Evolutionary conservation across 2,113 vertebrate species (phyloP), one percentile per base, ranked within the genome.

Genomic region (Lichenostomus cassidix): DNA sequence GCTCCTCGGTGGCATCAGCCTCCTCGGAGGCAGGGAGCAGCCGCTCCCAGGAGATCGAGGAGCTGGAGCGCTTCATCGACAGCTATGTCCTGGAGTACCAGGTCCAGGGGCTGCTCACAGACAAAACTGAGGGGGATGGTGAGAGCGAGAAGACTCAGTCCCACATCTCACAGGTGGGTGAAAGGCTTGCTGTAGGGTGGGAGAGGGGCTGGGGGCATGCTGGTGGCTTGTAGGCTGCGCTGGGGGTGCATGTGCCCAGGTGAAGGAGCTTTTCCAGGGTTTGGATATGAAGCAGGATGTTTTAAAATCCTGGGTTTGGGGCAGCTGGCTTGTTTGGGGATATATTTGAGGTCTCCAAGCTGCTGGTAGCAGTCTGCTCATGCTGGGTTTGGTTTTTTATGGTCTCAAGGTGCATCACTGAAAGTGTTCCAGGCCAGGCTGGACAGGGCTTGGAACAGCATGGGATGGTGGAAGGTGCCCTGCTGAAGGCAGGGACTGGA

Each of bases 61-160:
- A 99, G 97, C 98, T 99, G 92, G 99, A 99, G 84, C 98, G 99
- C 42, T 99, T 99, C 97, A 99, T 99, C 0, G 99, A 99, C 98
- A 99, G 99, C 97, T 99, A 99, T 0, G 99, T 99, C 71, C 98
- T 99, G 64, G 99, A 99, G 96, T 99, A 99, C 93, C 99, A 99
- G 97, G 99, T 99, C 67, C 99, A 99, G 95, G 99, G 99, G 50
- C 97, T 99, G 93, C 98, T 99, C 96, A 97, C 97, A 0, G 99
- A 99, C 95, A 99, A 99, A 97, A 98, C 97, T 0, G 99, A 99
- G 62, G 97, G 97, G 2, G 99, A 99, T 0, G 95, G 97, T 0
- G 99, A 99, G 95, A 98, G 98, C 0, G 98, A 98, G 94, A 99
- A 99, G 93, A 98, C 98, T 0, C 98, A 97, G 91, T 97, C 98